phyloP scores from a whole-genome alignment of 2,888 invertebrate species.

The Acanthococcus lagerstroemiae region DNA sequence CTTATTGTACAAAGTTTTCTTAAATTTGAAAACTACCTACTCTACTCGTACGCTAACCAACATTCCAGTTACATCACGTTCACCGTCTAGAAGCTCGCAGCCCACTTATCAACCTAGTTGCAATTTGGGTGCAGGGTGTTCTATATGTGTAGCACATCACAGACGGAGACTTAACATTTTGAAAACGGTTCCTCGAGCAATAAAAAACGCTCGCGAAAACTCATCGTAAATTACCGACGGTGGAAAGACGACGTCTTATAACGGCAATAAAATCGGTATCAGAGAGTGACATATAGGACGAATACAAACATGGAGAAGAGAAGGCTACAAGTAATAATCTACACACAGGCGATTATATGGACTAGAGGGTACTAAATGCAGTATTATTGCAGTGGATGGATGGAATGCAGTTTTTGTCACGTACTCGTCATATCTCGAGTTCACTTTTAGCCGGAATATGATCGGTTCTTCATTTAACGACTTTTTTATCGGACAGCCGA shows the following conservation, averaged over 20 bases:
- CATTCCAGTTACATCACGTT: too few relatives aligned
- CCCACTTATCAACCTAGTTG: too few relatives aligned
- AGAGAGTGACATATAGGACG: conserved; percentile 18
- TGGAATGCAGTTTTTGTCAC: conserved; percentile 30
- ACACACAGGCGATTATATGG: conserved; percentile 10
- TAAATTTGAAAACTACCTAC: too few relatives aligned
- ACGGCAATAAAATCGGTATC: conserved; percentile 26
- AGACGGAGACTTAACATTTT: too few relatives aligned
- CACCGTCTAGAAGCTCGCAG: too few relatives aligned
- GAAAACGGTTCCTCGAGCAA: too few relatives aligned
- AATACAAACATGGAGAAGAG: background rate
- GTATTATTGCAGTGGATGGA: conserved; percentile 20
- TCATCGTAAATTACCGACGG: conserved; percentile 5
- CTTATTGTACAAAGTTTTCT: too few relatives aligned
- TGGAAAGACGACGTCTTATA: conserved; percentile 11
- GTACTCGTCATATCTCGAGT: conserved; percentile 21
- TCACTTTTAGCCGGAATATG: conserved; percentile 20
- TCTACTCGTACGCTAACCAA: too few relatives aligned
- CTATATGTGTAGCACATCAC: too few relatives aligned
- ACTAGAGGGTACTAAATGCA: conserved; percentile 24
- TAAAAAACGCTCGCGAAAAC: background rate
- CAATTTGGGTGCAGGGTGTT: too few relatives aligned
- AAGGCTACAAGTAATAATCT: conserved; percentile 18
- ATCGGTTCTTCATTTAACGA: conserved; percentile 29
- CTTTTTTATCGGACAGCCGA: conserved; percentile 27